Evolutionary conservation across 2,888 invertebrate species (phyloP), one percentile per base, ranked within the genome.

Genomic region (Gortyna flavago): DNA sequence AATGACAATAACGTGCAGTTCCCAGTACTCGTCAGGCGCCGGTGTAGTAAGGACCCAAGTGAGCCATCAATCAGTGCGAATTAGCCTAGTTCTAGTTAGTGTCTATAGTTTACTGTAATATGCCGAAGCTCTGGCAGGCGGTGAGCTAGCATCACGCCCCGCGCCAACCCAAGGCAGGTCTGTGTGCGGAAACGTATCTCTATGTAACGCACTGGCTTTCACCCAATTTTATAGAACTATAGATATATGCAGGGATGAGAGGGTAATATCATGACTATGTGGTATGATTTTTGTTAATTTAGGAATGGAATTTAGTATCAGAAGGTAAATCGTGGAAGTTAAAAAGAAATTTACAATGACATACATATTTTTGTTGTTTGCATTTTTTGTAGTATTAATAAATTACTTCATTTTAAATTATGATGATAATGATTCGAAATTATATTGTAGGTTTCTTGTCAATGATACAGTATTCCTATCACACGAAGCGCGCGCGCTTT

Each of bases 101-200:
- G 84, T 87, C 88, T 87, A 89, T 86, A 79, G 90, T 92, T 95
- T 95, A 95, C 95, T 95, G 95, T 95, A 94, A 93, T 94, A 94
- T 87, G 95, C 90, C 84, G 95, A 88, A 90, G 94, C 91, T 92
- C 95, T 91, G 93, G 94, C 91, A 88, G 95, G 93, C 88, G 95
- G 95, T 89, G 95, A 94, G 94, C 93, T 94, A 92, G 94, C 94
- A 85, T 95, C 95, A 91, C 95, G 95, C 90, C 95, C 92, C 92
- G 94, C 95, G 93, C 95, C 95, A 89, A 95, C 94, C 95, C 95
- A 95, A 88, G 95, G 93, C 94, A 95, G 91, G 95, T 95, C 95
- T 95, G 95, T 94, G 95, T 94, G 91, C 93, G 94, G 92, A 95
- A 95, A 95, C 92, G 89, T 87, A 85, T 91, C 91, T 90, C 88